A percentile compares a stretch with the other conserved stretches of the same genome.
Evolutionary conservation across 2,113 vertebrate species (phyloP).

Genomic region (Cebidichthys violaceus): DNA sequence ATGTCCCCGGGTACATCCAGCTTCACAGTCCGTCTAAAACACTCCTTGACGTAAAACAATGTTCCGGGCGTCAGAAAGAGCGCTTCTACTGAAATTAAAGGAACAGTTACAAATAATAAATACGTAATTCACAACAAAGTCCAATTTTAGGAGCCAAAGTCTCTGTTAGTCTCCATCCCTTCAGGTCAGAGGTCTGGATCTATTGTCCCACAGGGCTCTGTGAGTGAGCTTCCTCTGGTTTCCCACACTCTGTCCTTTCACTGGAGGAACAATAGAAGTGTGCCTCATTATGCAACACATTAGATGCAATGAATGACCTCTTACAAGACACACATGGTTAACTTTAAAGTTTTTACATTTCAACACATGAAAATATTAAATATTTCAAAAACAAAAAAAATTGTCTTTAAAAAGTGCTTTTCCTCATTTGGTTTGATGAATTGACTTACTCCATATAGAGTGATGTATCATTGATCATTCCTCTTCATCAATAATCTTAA

Average conservation of each 20-base stretch:
- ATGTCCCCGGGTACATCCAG: slow-evolving; percentile 19
- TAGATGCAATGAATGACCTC: neutral
- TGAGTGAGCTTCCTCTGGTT: slow-evolving; percentile 57
- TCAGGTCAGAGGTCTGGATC: slow-evolving; percentile 35
- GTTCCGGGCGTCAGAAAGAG: slow-evolving; percentile 33
- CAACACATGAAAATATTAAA: no score
- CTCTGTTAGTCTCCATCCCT: neutral
- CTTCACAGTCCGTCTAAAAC: slow-evolving; percentile 28
- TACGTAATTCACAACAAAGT: no score
- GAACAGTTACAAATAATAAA: no score
- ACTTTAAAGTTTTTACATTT: neutral
- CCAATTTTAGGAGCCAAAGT: no score
- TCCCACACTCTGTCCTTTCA: slow-evolving; percentile 64
- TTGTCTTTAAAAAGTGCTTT: neutral
- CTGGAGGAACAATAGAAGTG: slow-evolving; percentile 55
- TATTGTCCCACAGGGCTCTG: slow-evolving; percentile 56
- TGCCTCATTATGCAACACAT: slow-evolving; percentile 40
- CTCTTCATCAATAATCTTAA: neutral
- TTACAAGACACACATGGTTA: neutral
- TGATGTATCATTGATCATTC: neutral
- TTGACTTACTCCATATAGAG: neutral
- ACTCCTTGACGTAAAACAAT: neutral
- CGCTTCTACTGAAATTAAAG: no score
- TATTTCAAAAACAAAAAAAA: no score
- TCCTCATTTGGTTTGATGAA: neutral